Evolutionary conservation across 2,888 invertebrate genomes (phyloP), one percentile per base, ranked within the genome.

Genomic region (Sinotaia quadrata): DNA sequence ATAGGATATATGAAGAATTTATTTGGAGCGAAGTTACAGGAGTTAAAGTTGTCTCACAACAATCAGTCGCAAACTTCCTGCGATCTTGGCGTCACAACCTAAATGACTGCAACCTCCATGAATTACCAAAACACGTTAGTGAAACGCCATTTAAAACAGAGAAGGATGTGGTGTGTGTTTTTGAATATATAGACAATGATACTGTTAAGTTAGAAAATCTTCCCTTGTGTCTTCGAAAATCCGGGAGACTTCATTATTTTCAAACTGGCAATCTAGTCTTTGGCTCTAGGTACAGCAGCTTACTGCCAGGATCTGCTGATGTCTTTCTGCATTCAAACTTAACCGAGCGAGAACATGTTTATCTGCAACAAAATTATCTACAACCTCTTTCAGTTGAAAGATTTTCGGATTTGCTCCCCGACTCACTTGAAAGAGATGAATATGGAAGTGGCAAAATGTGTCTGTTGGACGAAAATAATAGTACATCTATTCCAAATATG

Each of bases 161-260:
- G 3, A 4, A n/a, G 4, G 58, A 58, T 44, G 36, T 69, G 7
- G 34, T 51, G 4, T 37, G 49, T 37, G 65, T 83, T 31, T 24
- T 82, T 4, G 52, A 58, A 5, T 81, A 73, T 79, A 77, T 61
- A 47, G 71, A 18, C 51, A 59, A 58, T 56, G 63, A n/a, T 37
- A 54, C 12, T 24, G 27, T 68, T 27, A 67, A 72, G 12, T 41
- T 83, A 2, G 54, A 71, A n/a, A 72, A 78, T 1, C 41, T 79
- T 49, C 83, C 83, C 7, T 68, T 83, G 18, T 66, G 80, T 36
- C 54, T 81, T 10, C 78, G 79, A 2, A 63, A 65, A 12, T 81
- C 81, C 59, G 52, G 57, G 12, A 57, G 68, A n/a, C 57, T 82
- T 31, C 52, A 75, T 24, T 56, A 52, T 33, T 76, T 81, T 54